phyloP scores from a whole-genome alignment of 2,797 vertebrate genomes.

The Chelidonichthys spinosus region DNA sequence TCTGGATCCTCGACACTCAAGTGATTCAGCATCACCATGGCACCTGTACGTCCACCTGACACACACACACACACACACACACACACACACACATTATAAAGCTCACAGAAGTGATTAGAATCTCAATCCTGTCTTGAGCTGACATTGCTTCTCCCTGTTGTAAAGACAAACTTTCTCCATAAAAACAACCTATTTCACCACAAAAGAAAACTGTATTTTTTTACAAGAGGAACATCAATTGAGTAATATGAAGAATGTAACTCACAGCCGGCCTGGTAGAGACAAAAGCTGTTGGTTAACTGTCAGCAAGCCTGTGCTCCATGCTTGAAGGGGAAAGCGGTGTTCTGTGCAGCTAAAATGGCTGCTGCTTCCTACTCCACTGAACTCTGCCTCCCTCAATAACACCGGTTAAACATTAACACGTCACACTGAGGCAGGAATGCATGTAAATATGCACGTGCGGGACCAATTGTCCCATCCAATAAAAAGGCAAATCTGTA shows the following conservation, averaged over 20 bases:
- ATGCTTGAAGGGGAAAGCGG: constrained; percentile 24
- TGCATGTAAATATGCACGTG: constrained; percentile 10
- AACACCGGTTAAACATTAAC: constrained; percentile 81
- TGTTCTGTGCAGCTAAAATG: constrained; percentile 65
- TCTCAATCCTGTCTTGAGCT: background rate
- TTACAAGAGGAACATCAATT: background rate
- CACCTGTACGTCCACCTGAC: constrained; percentile 34
- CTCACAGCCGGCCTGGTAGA: constrained; percentile 43
- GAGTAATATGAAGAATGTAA: constrained; percentile 3
- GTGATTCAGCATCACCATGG: constrained; percentile 75
- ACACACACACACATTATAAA: constrained; percentile 6
- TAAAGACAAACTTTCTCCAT: background rate
- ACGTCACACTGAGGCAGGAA: constrained; percentile 21
- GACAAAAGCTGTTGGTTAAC: background rate
- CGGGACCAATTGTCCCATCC: background rate
- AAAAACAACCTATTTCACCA: background rate
- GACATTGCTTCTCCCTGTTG: background rate
- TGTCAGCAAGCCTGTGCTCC: constrained; percentile 19
- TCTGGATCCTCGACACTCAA: constrained; percentile 70
- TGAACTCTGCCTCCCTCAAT: constrained; percentile 63
- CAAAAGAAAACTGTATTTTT: background rate
- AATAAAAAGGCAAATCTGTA: background rate
- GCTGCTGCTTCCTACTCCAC: constrained; percentile 48
- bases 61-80: constrained; percentile 24
- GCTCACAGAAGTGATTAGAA: background rate